Evolutionary conservation across 1,140 invertebrate species (phyloP).

Genomic region (Zaprionus ornatus): DNA sequence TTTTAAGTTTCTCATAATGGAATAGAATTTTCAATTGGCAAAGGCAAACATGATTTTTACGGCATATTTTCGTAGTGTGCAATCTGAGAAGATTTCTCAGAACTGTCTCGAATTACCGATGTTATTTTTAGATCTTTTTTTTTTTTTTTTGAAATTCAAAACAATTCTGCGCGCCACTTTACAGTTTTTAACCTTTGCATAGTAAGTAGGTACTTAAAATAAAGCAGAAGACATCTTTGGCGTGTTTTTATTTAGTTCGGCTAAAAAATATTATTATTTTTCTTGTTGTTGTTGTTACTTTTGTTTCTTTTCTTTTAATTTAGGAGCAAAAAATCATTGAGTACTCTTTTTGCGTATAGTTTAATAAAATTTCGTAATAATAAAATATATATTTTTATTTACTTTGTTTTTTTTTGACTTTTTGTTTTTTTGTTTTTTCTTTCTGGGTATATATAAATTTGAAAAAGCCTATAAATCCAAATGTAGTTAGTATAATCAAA

Average conservation of each 20-base stretch:
- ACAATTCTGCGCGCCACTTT: neutral
- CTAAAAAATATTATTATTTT: slow-evolving; percentile 55
- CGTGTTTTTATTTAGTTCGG: slow-evolving; percentile 69
- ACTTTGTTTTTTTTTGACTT: slow-evolving; percentile 27
- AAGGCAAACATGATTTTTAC: slow-evolving; percentile 37
- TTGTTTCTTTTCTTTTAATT: slow-evolving; percentile 13
- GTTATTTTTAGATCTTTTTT: neutral
- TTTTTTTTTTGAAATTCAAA: neutral
- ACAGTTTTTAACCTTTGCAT: slow-evolving; percentile 23
- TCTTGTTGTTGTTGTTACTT: neutral
- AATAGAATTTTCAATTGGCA: slow-evolving; percentile 52
- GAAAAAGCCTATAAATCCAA: slow-evolving; percentile 78
- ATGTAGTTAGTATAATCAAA: slow-evolving; percentile 63
- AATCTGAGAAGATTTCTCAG: neutral
- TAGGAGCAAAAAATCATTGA: slow-evolving; percentile 78
- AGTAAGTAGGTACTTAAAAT: slow-evolving; percentile 69
- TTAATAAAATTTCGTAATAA: slow-evolving; percentile 78
- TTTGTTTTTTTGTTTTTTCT: slow-evolving; percentile 22
- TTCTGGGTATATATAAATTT: slow-evolving; percentile 73
- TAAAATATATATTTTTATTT: slow-evolving; percentile 71
- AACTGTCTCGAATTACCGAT: neutral
- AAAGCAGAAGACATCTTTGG: slow-evolving; percentile 81
- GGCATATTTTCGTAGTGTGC: slow-evolving; percentile 8
- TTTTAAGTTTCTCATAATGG: slow-evolving; percentile 53
- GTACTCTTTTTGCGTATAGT: slow-evolving; percentile 73